Evolutionary conservation across 1,140 invertebrate species (phyloP).

Genomic region (Plectus sambesii): DNA sequence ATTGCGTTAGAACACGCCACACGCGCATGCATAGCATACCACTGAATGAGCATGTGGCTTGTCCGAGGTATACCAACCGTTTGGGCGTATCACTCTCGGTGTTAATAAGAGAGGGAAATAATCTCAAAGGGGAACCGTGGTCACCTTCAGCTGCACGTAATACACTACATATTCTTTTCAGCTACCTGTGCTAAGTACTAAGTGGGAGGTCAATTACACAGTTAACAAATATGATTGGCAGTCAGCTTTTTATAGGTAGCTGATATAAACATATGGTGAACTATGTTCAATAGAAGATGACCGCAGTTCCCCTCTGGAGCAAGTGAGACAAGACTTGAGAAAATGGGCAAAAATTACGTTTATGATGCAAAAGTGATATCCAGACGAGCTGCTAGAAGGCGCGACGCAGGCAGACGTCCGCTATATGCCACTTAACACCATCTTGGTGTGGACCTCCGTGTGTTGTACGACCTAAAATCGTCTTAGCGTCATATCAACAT

Average conservation of each 20-base stretch:
- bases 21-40: neutral
- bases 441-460: constrained; percentile 45
- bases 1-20: no score
- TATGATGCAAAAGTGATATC: constrained; percentile 12
- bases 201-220: no score
- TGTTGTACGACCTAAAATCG: constrained; percentile 43
- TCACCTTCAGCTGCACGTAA: no score
- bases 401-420: constrained; percentile 3
- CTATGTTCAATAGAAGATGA: constrained; percentile 7
- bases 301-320: no score
- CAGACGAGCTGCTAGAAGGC: constrained; percentile 9
- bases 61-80: neutral
- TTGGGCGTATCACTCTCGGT: constrained; percentile 1
- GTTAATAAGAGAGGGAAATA: neutral
- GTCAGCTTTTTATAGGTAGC: no score
- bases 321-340: constrained; percentile 5
- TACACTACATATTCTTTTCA: no score
- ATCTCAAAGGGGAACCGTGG: no score
- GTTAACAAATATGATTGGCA: no score
- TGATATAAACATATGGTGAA: no score
- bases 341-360: no score
- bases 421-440: constrained; percentile 45
- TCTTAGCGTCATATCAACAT: no score
- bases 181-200: no score
- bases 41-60: neutral